Evolutionary conservation across 2,888 invertebrate genomes (phyloP).

Genomic region (Epistrophe eligans): DNA sequence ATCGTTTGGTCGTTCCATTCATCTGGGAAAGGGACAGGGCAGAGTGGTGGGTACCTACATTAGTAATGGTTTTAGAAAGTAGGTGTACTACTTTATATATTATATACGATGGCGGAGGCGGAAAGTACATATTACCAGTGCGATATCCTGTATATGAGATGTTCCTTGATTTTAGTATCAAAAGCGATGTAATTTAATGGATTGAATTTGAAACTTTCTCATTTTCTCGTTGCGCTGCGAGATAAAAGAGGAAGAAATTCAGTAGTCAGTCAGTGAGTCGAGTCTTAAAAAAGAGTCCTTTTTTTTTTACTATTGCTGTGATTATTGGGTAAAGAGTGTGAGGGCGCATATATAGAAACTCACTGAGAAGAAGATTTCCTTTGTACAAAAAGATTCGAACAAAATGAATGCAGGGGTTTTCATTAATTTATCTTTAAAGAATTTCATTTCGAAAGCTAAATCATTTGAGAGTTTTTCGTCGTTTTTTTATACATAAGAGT

Average conservation of each 20-base stretch:
- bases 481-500: not conserved
- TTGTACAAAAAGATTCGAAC: conserved; percentile 45
- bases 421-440: conserved; percentile 63
- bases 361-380: conserved; percentile 43
- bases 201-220: conserved; percentile 73
- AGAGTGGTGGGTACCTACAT: not conserved
- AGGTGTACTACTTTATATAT: no score
- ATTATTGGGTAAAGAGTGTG: conserved; percentile 12
- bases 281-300: not conserved
- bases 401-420: conserved; percentile 58
- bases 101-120: not conserved
- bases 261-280: conserved; percentile 16
- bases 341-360: not conserved
- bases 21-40: not conserved
- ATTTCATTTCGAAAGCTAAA: conserved; percentile 37
- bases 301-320: conserved; percentile 7
- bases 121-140: conserved; percentile 2
- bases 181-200: conserved; percentile 75
- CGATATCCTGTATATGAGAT: conserved; percentile 31
- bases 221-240: conserved; percentile 49
- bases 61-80: conserved; percentile 25
- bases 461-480: conserved; percentile 35
- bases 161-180: conserved; percentile 54
- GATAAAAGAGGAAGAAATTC: conserved; percentile 10
- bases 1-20: not conserved